Evolutionary conservation across 30 jellyfish, hydroid and myxozoan species (phyloP), one percentile per base, ranked within the genome.

Genomic region (Aurelia sp.): DNA sequence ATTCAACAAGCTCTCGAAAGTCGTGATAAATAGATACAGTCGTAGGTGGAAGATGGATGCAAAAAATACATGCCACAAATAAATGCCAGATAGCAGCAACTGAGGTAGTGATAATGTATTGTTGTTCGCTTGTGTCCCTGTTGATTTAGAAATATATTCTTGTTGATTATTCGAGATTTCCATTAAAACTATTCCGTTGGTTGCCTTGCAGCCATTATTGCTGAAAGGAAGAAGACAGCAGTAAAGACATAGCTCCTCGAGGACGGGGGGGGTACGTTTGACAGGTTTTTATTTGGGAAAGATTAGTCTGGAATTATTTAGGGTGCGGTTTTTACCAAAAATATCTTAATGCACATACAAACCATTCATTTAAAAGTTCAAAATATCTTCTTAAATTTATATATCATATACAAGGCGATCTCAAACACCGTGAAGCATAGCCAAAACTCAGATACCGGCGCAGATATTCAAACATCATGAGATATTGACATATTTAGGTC

Each of bases 41-140:
- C 89, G 96, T 41, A 86, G 61, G 33, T 58, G 76, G 72, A 61
- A 55, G 18, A 86, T 21, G 11, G 89, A 86, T 8, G 86, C 48
- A 53, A 76, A 86, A 40, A 86, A 72, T 73, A 74, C 40, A 67
- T 86, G 96, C 96, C 96, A 86, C 67, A 86, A 13, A 62, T 61
- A 86, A 30, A 86, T 66, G 4, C 92, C 92, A 82, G 92, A 82
- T 10, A 71, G 23, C 3, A 82, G 92, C 66, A 82, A 55, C 18
- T 72, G 66, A n/a, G 31, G 6, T 21, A 82, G 66, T 35, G 92
- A 67, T 13, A 20, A 8, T 30, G 57, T 41, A 58, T 81, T 44
- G 69, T 59, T 59, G 23, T n/a, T 59, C 33, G 27, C 69, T 59
- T 59, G 69, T 15, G 69, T 21, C 69, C 69, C 69, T 59, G 69